Base-by-base conservation (phyloP, 2,888 invertebrate genomes). In the Cephalotes varians region DNA sequence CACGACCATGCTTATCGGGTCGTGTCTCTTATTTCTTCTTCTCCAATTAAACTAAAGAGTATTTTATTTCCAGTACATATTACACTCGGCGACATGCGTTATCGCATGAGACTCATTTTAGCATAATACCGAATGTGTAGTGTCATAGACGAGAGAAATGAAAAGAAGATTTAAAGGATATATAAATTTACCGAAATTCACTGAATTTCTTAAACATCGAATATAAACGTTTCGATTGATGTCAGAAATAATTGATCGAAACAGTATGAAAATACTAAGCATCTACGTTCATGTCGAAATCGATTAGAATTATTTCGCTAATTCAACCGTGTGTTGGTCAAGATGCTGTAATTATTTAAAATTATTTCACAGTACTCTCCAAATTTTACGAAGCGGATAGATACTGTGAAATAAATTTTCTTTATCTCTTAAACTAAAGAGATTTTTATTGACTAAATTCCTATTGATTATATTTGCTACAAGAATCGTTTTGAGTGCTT, bases 31-130 rank as follows among this genome's bases (percentile, higher is more conserved):
- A 37, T 25, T 69, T 69, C 47, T 44, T 34, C 21, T 56, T 28
- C 6, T 49, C 9, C 40, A 28, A 60, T 40, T 82, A 49, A 58
- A 47, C 40, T 64, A 65, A 56, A 31, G 56, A 25, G 67, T 49
- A 34, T 5, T 58, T 58, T 28, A n/a, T 47, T 58, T 69, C 25
- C n/a, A 37, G n/a, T 71, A 37, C 21, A 71, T 15, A 37, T 15
- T 71, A 37, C 21, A 71, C 10, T 71, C 21, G 37, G 15, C 15
- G n/a, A 15, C 21, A 3, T 49, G 31, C 4, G 3, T 71, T 56
- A 37, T 65, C 25, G 15, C 28, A 69, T 5, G 25, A 71, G 10
- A n/a, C 51, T 37, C 1, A 12, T 54, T 71, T 37, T 54, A 54
- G 2, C 2, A 58, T 40, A 25, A 71, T 10, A 54, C 25, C 28